A percentile compares a stretch with the other conserved stretches of the same genome.
Evolutionary conservation across 2,113 vertebrate species (phyloP).

Genomic region (Microcebus jonahi): DNA sequence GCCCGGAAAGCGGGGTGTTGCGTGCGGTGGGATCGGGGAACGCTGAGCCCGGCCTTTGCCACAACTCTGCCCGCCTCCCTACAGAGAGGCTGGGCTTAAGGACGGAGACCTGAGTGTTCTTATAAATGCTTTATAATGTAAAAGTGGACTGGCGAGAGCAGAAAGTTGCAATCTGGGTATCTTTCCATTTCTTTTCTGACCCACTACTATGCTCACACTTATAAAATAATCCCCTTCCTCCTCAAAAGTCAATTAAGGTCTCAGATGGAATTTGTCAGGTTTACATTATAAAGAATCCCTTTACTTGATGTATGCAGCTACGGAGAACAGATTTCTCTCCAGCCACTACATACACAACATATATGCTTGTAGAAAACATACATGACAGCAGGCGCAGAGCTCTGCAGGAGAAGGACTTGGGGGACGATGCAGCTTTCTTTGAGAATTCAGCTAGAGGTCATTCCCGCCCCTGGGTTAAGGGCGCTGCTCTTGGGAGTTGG

Average conservation of each 20-base stretch:
- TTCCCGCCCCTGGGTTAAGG: neutral
- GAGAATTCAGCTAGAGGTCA: conserved; percentile 67
- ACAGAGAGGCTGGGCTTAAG: accelerated
- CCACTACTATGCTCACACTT: neutral
- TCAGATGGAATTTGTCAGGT: neutral
- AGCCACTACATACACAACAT: neutral
- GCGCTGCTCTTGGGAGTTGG: neutral
- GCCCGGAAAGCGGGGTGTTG: neutral
- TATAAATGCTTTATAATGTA: conserved; percentile 71
- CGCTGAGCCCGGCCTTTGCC: neutral
- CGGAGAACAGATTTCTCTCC: neutral
- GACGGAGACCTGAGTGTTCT: conserved; percentile 55
- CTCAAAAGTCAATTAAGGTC: conserved; percentile 13
- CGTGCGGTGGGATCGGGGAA: neutral
- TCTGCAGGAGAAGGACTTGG: accelerated
- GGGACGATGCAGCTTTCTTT: neutral
- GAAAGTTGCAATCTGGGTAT: neutral
- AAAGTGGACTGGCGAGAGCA: neutral
- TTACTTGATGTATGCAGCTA: neutral
- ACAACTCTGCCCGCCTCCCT: accelerated
- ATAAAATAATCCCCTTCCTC: neutral
- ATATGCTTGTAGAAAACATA: neutral
- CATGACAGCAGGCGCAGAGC: neutral
- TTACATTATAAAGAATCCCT: conserved; percentile 57
- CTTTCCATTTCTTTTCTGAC: neutral